A percentile compares a stretch with the other conserved stretches of the same genome.
Evolutionary conservation across 2,113 vertebrate genomes (phyloP).

Genomic region (Peromyscus leucopus): DNA sequence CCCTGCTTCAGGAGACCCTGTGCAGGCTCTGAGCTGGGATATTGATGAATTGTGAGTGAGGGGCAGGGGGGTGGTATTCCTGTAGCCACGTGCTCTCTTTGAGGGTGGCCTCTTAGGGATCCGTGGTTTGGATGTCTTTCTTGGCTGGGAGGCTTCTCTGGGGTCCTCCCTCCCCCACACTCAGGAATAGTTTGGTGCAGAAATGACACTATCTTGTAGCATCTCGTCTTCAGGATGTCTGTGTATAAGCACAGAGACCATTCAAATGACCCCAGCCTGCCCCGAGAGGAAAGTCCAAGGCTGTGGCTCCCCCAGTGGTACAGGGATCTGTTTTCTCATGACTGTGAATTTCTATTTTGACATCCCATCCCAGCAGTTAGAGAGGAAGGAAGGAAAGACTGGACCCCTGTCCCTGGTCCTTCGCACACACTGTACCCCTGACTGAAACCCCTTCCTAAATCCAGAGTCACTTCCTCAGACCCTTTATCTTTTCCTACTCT

Average conservation of each 20-base stretch:
- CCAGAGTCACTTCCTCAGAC: background rate
- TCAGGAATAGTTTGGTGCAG: background rate
- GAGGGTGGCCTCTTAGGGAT: background rate
- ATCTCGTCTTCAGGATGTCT: rapidly evolving
- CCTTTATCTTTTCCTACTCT: too few species aligned
- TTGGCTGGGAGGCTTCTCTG: background rate
- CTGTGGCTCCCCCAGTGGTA: background rate
- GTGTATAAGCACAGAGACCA: background rate
- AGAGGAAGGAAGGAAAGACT: background rate
- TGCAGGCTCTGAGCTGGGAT: background rate
- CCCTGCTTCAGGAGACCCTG: background rate
- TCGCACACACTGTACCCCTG: rapidly evolving
- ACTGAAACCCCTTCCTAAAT: too few species aligned
- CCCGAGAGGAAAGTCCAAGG: background rate
- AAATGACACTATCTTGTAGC: rapidly evolving
- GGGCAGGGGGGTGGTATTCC: background rate
- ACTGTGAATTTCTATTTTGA: background rate
- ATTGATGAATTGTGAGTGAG: background rate
- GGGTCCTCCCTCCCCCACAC: background rate
- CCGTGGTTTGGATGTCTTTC: rapidly evolving
- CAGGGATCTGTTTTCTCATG: too few species aligned
- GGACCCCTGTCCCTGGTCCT: background rate
- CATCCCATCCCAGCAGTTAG: too few species aligned
- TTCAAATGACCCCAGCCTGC: background rate
- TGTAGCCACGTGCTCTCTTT: background rate